Conservation (phyloP, 1,140 invertebrate species). For the Drosophila mayri region DNA sequence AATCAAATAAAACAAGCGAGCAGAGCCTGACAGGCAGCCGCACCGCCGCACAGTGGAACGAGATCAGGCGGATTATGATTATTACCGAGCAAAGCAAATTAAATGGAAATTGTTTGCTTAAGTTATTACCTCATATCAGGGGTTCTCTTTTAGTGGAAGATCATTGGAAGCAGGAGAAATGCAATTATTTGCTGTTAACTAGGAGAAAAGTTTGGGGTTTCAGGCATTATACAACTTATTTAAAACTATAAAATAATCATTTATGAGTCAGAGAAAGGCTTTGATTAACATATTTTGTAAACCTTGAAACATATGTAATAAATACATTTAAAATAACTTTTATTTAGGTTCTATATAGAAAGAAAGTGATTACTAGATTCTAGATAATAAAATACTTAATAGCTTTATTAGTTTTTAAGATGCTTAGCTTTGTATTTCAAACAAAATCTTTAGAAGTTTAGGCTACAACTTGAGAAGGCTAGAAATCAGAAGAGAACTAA, state of each 20-base stretch:
- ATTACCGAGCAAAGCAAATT: neutral
- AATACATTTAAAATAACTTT: neutral
- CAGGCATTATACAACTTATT: neutral
- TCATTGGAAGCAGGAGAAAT: neutral
- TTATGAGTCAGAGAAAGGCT: too few relatives aligned
- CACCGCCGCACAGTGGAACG: conserved; percentile 32
- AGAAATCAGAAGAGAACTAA: too few relatives aligned
- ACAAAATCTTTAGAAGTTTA: too few relatives aligned
- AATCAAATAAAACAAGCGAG: conserved; percentile 73
- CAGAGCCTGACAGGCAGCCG: conserved; percentile 18
- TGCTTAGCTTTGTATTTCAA: too few relatives aligned
- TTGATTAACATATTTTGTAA: rapidly evolving
- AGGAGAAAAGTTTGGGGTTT: too few relatives aligned
- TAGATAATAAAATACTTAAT: too few relatives aligned
- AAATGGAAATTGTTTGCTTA: conserved; percentile 2
- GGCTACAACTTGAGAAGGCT: too few relatives aligned
- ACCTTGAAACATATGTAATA: neutral
- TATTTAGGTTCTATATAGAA: too few relatives aligned
- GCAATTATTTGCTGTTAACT: neutral
- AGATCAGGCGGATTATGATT: conserved; percentile 16
- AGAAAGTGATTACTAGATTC: too few relatives aligned
- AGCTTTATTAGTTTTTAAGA: too few relatives aligned
- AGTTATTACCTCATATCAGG: conserved; percentile 7
- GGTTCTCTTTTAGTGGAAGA: neutral
- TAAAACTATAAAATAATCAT: neutral